These are phyloP conservation scores for Empidonax alnorum DNA, from an alignment of 2,113 vertebrate species.

Conservation along the genomic window DNA sequence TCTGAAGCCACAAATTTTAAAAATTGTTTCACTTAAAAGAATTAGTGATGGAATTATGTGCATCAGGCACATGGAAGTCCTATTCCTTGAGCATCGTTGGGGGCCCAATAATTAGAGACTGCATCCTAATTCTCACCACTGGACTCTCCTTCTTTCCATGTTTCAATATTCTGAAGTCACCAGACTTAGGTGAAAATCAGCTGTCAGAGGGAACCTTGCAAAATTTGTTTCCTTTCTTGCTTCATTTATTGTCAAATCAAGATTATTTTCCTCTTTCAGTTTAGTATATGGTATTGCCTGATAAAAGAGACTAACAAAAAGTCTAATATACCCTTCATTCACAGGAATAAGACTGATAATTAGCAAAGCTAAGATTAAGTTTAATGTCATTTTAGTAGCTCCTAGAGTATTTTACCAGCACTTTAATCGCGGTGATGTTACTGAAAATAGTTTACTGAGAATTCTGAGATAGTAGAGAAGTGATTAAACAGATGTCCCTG, in stretches of 20 bases:
- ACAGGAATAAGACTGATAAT: background rate
- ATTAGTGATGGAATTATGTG: background rate
- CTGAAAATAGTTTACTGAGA: constrained; percentile 5
- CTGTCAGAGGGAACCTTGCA: background rate
- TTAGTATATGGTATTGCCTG: background rate
- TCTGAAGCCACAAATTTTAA: background rate
- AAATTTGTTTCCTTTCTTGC: background rate
- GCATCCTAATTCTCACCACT: background rate
- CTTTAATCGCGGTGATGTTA: background rate
- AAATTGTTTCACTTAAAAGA: background rate
- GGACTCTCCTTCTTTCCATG: background rate
- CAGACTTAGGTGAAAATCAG: background rate
- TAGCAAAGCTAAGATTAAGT: constrained; percentile 35
- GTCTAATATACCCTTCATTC: background rate
- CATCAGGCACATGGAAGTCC: background rate
- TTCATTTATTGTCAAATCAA: background rate
- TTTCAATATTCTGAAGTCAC: background rate
- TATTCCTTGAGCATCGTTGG: background rate
- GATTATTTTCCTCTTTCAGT: background rate
- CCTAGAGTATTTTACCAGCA: constrained; percentile 16
- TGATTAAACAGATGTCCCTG: background rate
- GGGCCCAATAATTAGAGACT: background rate
- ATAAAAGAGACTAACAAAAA: background rate
- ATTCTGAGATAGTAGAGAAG: background rate
- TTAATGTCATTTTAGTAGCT: constrained; percentile 15